Evolutionary conservation across 64 coral and sea anemone genomes (phyloP).

Genomic region (Trachythela sp.): DNA sequence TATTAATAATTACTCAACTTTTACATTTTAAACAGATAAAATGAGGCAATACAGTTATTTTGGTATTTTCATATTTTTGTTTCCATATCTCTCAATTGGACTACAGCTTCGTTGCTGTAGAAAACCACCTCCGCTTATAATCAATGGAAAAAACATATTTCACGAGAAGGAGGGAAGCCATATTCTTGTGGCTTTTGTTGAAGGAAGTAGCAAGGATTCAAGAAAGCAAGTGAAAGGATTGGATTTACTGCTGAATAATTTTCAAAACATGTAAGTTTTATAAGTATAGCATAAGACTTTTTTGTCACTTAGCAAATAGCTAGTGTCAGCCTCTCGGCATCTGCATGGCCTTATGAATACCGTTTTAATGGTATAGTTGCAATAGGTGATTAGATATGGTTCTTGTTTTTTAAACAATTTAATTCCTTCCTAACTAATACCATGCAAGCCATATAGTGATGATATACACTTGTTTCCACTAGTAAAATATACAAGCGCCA

Average conservation of each 20-base stretch:
- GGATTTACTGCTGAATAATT: conserved; percentile 14
- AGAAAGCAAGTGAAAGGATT: neutral
- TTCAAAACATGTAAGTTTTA: conserved; percentile 1
- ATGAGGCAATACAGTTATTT: neutral
- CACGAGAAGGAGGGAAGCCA: neutral
- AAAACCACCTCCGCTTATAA: neutral
- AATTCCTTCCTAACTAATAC: too few relatives aligned
- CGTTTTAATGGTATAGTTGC: too few relatives aligned
- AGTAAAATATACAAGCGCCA: too few relatives aligned
- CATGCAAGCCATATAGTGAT: too few relatives aligned
- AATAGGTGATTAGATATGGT: too few relatives aligned
- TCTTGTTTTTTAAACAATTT: too few relatives aligned
- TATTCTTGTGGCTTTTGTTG: neutral
- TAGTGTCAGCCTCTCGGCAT: too few relatives aligned
- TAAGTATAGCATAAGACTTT: neutral
- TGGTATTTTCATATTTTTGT: neutral
- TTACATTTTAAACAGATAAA: neutral
- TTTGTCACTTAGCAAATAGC: too few relatives aligned
- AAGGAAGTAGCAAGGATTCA: neutral
- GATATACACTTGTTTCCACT: too few relatives aligned
- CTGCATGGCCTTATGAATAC: too few relatives aligned
- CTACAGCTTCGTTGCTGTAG: neutral
- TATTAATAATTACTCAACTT: neutral
- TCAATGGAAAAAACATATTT: neutral
- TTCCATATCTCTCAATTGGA: neutral